These are phyloP conservation scores for Miltochrista miniata DNA, from an alignment of 2,888 invertebrate genomes.

Conservation along the genomic window DNA sequence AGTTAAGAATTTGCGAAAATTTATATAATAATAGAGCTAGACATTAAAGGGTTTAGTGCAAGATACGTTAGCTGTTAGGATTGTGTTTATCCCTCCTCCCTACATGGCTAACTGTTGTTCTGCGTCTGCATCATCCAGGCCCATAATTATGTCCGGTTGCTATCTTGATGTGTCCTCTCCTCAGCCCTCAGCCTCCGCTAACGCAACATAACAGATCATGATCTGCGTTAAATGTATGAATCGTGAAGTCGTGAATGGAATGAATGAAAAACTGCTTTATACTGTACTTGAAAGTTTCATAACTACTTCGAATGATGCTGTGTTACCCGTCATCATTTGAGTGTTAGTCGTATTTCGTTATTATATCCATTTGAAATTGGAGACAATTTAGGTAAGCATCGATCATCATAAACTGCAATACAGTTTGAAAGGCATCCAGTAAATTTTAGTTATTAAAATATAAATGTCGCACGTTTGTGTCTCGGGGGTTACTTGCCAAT, in stretches of 20 bases:
- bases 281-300: conserved; percentile 1
- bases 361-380: too few species aligned
- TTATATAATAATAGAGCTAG: too few species aligned
- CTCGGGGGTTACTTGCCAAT: conserved; percentile 15
- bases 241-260: too few species aligned
- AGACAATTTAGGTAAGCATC: too few species aligned
- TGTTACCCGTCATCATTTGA: too few species aligned
- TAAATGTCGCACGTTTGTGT: conserved; percentile 13
- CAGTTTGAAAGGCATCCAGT: conserved; percentile 14
- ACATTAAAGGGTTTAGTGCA: conserved; percentile 8
- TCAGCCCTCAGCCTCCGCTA: background rate
- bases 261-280: too few species aligned
- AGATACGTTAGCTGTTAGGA: conserved; percentile 10
- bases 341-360: too few species aligned
- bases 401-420: conserved; percentile 13
- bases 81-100: conserved; percentile 16
- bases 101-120: conserved; percentile 26
- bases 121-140: conserved; percentile 18
- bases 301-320: too few species aligned
- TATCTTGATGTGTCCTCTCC: conserved; percentile 25
- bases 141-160: conserved; percentile 4
- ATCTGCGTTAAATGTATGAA: background rate
- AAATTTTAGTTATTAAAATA: too few species aligned
- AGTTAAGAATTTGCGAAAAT: background rate
- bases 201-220: conserved; percentile 2